These are phyloP conservation scores for Montifringilla adamsi DNA, from an alignment of 2,113 vertebrate genomes.

Conservation along the genomic window DNA sequence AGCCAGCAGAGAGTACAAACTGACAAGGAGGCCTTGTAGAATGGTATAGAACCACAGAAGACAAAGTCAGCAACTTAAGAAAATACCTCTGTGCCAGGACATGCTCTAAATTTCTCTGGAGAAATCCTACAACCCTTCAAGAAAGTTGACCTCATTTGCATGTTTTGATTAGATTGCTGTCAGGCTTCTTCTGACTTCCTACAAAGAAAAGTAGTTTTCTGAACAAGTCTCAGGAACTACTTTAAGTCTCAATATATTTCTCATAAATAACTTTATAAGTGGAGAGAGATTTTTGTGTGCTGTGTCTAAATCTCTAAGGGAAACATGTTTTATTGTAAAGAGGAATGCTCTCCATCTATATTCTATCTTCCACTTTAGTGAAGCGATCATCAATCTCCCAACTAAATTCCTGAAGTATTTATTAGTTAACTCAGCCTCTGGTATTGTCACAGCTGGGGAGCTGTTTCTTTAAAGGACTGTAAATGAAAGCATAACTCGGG, in stretches of 20 bases:
- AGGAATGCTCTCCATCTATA: background rate
- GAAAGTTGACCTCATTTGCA: constrained; percentile 78
- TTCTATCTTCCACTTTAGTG: background rate
- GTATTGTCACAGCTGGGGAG: background rate
- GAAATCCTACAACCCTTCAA: constrained; percentile 70
- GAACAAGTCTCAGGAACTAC: background rate
- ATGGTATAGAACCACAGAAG: background rate
- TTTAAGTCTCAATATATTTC: background rate
- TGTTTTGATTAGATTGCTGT: constrained; percentile 76
- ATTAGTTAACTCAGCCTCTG: constrained; percentile 15
- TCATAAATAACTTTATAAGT: background rate
- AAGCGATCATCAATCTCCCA: background rate
- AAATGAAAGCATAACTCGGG: constrained; percentile 28
- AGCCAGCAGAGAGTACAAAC: background rate
- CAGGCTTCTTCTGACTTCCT: constrained; percentile 46
- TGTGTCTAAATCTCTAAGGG: background rate
- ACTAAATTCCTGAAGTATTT: constrained; percentile 32
- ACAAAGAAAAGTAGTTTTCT: background rate
- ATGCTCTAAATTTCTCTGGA: constrained; percentile 70
- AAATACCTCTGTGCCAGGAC: constrained; percentile 54
- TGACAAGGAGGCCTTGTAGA: background rate
- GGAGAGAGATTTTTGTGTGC: background rate
- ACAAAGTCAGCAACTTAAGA: constrained; percentile 17
- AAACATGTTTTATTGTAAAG: background rate
- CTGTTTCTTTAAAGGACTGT: background rate